Percentiles rank a stretch among this genome's conserved stretches.
phyloP scores from a whole-genome alignment of 2,113 vertebrate species.

The Erpornis zantholeuca region DNA sequence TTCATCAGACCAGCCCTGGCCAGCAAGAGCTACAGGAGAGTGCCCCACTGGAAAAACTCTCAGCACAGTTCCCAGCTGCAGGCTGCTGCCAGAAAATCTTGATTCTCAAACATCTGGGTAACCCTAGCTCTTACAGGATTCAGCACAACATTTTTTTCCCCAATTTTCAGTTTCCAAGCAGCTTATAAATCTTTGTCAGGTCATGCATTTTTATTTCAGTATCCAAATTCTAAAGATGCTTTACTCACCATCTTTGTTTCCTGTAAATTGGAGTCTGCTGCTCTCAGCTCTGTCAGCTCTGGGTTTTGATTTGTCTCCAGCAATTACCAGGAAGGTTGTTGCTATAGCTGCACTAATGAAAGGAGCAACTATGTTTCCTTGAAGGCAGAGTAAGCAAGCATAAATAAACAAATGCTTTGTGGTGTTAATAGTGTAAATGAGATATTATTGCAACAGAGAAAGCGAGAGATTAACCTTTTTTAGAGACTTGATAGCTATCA shows the following conservation, averaged over 20 bases:
- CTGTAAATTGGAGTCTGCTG: background rate
- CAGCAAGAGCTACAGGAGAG: background rate
- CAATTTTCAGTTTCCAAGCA: background rate
- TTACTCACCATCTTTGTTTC: background rate
- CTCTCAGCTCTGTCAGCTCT: background rate
- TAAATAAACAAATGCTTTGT: background rate
- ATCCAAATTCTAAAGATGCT: background rate
- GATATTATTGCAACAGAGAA: background rate
- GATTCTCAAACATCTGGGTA: background rate
- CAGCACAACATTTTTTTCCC: background rate
- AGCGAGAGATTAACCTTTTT: background rate
- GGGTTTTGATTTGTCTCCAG: background rate
- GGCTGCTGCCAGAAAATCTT: background rate
- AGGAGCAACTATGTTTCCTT: background rate
- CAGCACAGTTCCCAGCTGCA: background rate
- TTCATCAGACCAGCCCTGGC: background rate
- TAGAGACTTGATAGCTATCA: background rate
- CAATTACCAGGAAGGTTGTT: background rate
- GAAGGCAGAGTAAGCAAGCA: background rate
- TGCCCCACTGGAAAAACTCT: background rate
- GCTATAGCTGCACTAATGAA: constrained; percentile 20
- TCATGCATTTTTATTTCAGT: background rate
- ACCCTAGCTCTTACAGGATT: background rate
- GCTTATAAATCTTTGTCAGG: background rate
- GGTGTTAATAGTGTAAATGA: background rate